Percentiles rank a stretch among this genome's conserved stretches.
Conservation (phyloP, 2,888 invertebrate genomes). For the Tinea trinotella region DNA sequence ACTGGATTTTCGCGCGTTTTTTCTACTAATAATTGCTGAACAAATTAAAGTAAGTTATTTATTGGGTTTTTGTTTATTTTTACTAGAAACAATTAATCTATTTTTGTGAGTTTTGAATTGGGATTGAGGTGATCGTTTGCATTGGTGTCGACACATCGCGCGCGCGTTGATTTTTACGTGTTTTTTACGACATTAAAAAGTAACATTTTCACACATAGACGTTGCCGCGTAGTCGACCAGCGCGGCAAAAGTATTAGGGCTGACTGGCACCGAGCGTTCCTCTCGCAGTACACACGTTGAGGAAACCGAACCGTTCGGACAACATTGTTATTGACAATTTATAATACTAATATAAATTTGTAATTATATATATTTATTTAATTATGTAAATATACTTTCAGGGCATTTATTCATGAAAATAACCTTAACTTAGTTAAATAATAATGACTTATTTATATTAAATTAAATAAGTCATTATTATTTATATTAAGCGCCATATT, state of each 20-base stretch:
- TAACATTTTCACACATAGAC: slow-evolving; percentile 24
- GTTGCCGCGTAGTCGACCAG: slow-evolving; percentile 49
- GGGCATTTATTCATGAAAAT: too few species aligned
- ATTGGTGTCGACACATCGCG: not conserved
- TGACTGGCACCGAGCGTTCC: slow-evolving; percentile 34
- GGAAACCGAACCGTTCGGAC: too few species aligned
- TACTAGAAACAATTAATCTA: not conserved
- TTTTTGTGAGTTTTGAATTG: not conserved
- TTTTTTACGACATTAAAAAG: slow-evolving; percentile 19
- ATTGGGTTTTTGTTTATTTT: not conserved
- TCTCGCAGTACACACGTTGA: too few species aligned
- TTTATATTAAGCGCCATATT: too few species aligned
- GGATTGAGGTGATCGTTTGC: not conserved
- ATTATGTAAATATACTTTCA: too few species aligned
- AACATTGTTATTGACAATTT: too few species aligned
- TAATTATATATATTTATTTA: too few species aligned
- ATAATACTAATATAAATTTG: too few species aligned
- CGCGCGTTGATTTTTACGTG: not conserved
- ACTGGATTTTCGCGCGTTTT: not conserved
- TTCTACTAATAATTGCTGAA: not conserved
- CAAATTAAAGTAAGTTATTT: not conserved
- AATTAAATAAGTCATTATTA: too few species aligned
- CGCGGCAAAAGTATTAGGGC: slow-evolving; percentile 57
- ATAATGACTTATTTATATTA: too few species aligned
- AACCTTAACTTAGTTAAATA: too few species aligned